Conservation (phyloP, 1,140 invertebrate species). For the Cydia fagiglandana region DNA sequence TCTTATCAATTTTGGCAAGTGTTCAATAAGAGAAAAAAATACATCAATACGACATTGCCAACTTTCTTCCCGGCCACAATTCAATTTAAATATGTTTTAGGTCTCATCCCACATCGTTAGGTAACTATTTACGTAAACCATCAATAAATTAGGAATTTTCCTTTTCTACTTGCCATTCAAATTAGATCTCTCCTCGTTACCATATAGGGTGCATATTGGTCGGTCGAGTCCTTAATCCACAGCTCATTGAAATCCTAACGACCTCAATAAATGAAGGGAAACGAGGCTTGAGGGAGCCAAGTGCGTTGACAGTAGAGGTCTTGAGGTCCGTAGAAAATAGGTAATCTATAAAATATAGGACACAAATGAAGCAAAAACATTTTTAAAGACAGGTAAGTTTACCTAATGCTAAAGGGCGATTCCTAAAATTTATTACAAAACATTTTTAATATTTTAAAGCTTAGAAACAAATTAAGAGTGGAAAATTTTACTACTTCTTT, state of each 20-base stretch:
- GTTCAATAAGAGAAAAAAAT: too few relatives aligned
- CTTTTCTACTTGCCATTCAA: background rate
- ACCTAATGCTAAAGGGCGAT: too few relatives aligned
- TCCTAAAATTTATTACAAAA: too few relatives aligned
- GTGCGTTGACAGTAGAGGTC: background rate
- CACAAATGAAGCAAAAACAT: too few relatives aligned
- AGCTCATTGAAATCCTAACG: slow-evolving; percentile 26
- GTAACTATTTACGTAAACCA: slow-evolving; percentile 19
- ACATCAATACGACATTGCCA: background rate
- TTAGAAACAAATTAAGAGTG: too few relatives aligned
- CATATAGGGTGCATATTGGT: background rate
- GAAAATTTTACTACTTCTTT: too few relatives aligned
- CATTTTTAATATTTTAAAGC: too few relatives aligned
- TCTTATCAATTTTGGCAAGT: background rate
- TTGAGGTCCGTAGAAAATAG: background rate
- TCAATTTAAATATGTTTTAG: background rate
- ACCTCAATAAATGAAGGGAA: slow-evolving; percentile 26
- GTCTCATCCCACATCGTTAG: slow-evolving; percentile 1
- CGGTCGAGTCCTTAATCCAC: background rate
- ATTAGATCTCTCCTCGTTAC: background rate
- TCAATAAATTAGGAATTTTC: slow-evolving; percentile 3
- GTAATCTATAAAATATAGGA: too few relatives aligned
- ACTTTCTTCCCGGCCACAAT: background rate
- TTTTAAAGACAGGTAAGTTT: too few relatives aligned
- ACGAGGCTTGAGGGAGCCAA: background rate